These are phyloP conservation scores for Microtus richardsoni DNA, from an alignment of 2,113 vertebrate species.

Conservation along the genomic window DNA sequence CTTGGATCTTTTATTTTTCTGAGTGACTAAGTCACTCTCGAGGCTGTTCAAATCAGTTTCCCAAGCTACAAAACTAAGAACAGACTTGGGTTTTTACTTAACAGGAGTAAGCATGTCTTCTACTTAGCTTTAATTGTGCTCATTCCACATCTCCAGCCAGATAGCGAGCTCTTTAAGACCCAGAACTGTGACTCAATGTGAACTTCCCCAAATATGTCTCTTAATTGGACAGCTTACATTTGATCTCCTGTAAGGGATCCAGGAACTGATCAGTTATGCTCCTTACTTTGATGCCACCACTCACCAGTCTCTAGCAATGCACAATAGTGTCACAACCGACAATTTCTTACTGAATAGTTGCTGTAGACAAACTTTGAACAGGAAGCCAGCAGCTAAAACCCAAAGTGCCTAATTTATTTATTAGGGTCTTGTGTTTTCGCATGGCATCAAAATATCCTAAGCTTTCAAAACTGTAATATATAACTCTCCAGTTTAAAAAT, in stretches of 20 bases:
- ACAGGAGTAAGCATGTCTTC: not conserved
- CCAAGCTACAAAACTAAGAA: conserved; percentile 1
- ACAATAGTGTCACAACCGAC: not conserved
- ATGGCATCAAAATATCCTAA: not conserved
- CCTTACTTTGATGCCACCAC: not conserved
- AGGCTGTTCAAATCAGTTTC: not conserved
- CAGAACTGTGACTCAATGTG: not conserved
- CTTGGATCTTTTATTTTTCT: not conserved
- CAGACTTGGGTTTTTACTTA: not conserved
- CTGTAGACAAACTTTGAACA: not conserved
- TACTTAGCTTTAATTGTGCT: not conserved
- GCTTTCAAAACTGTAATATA: not conserved
- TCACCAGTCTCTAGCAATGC: not conserved
- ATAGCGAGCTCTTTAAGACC: not conserved
- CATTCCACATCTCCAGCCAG: not conserved
- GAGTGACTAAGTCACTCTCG: not conserved
- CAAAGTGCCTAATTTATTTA: not conserved
- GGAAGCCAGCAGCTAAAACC: not conserved
- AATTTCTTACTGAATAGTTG: not conserved
- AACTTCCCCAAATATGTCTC: not conserved
- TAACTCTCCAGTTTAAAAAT: not conserved
- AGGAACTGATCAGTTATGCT: not conserved
- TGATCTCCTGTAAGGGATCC: not conserved
- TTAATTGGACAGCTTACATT: not conserved
- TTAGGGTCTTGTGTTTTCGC: not conserved